Base-by-base conservation (phyloP, 2,113 vertebrate genomes). In the Balaeniceps rex region DNA sequence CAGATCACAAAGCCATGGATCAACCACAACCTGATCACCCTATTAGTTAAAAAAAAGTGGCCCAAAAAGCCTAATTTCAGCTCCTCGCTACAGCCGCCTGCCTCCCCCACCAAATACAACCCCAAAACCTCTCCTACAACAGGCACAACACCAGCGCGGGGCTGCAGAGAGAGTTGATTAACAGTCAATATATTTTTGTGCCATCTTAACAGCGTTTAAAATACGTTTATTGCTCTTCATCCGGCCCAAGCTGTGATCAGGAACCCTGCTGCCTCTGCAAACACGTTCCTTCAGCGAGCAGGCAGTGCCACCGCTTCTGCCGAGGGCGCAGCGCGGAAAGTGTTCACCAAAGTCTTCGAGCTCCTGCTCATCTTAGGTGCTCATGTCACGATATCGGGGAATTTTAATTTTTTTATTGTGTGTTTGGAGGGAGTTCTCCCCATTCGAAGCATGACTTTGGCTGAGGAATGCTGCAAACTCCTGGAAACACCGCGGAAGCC, bases 301-400 rank as follows among this genome's bases (percentile, higher is more conserved):
- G 34, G 26, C 2, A 3, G 42, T 26, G 58, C 11, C 74, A 52
- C 21, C 0, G 3, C 87, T 60, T 70, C 54, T 3, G 2, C n/a
- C 2, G 5, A 44, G 34, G 61, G 14, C 21, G 8, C n/a, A 44
- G 85, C 4, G 2, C 0, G 0, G 42, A 24, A 70, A 42, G 4
- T 1, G 1, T 10, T 49, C n/a, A 8, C 4, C 44, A 29, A 78
- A 63, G 63, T 5, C 31, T 25, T 38, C 10, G 23, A 40, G 29
- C 12, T 68, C 71, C 25, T 19, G 38, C 71, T 63, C 31, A 0
- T 46, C 84, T 61, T 22, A 69, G n/a, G 13, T 2, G 3, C 49
- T 64, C 2, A 0, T 4, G 2, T n/a, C 22, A 4, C 0, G 1
- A 55, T 9, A 10, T 1, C 0, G 3, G 36, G 28, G 25, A 49